phyloP scores from a whole-genome alignment of 1,140 invertebrate genomes.

The Antheraea pernyi region DNA sequence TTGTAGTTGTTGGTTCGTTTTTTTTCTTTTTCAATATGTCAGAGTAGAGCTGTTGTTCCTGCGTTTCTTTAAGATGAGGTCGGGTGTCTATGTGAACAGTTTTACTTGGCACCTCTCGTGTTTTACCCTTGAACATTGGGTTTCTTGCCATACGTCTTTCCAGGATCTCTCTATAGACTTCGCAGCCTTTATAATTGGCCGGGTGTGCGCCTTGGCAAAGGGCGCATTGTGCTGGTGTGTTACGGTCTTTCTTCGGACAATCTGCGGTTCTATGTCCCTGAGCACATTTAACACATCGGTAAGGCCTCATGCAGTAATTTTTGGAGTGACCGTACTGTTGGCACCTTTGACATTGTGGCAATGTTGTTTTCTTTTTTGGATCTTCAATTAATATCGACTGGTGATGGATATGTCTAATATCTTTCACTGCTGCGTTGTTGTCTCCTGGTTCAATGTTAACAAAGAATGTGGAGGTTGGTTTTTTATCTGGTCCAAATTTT shows the following conservation, averaged over 20 bases:
- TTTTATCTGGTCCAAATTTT: conserved; percentile 1
- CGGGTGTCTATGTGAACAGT: background rate
- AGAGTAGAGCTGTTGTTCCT: too few species aligned
- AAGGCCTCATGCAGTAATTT: conserved; percentile 9
- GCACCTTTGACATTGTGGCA: background rate
- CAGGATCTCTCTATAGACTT: background rate
- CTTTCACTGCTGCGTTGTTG: background rate
- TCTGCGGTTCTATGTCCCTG: too few species aligned
- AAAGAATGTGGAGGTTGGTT: conserved; percentile 9
- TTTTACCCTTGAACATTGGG: background rate
- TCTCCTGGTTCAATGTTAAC: background rate
- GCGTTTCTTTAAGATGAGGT: too few species aligned
- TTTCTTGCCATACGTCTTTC: background rate
- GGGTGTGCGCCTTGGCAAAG: background rate
- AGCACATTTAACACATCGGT: conserved; percentile 6
- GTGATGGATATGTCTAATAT: conserved; percentile 4
- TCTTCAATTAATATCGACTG: conserved; percentile 6
- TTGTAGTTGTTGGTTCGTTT: background rate
- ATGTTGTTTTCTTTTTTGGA: background rate
- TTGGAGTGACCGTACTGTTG: conserved; percentile 8
- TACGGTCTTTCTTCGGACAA: too few species aligned
- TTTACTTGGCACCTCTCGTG: background rate
- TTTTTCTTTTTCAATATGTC: too few species aligned
- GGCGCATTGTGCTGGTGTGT: background rate
- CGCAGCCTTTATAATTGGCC: background rate